A percentile compares a stretch with the other conserved stretches of the same genome.
phyloP scores from a whole-genome alignment of 2,113 vertebrate species.

The Stictonetta naevosa region DNA sequence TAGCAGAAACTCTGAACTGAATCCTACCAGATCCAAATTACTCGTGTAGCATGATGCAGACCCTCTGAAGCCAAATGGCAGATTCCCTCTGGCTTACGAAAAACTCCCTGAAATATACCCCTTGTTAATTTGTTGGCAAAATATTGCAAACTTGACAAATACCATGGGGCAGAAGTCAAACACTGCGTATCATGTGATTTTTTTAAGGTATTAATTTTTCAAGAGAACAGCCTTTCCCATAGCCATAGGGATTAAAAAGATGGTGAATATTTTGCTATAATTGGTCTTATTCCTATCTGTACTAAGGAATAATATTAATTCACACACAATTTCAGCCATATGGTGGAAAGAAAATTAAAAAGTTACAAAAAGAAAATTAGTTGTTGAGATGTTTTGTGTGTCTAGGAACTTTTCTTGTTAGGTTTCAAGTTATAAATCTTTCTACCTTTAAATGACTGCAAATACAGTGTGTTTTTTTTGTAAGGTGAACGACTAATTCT shows the following conservation, averaged over 20 bases:
- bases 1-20: background rate
- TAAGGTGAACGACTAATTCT: background rate
- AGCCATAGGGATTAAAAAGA: constrained; percentile 14
- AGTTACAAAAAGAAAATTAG: background rate
- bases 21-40: background rate
- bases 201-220: background rate
- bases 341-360: constrained; percentile 12
- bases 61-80: background rate
- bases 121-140: background rate
- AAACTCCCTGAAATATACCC: background rate
- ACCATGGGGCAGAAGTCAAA: background rate
- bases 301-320: constrained; percentile 50
- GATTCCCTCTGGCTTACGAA: background rate
- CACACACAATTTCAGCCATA: background rate
- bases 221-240: background rate
- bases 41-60: fast-evolving
- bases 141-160: background rate
- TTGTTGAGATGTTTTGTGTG: background rate
- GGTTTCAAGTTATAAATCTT: background rate
- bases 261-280: background rate
- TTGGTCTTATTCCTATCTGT: background rate
- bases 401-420: background rate
- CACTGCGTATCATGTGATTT: background rate
- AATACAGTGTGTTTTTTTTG: background rate
- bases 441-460: background rate